These are phyloP conservation scores for Lerista edwardsae DNA, from an alignment of 2,797 vertebrate species.

Conservation along the genomic window DNA sequence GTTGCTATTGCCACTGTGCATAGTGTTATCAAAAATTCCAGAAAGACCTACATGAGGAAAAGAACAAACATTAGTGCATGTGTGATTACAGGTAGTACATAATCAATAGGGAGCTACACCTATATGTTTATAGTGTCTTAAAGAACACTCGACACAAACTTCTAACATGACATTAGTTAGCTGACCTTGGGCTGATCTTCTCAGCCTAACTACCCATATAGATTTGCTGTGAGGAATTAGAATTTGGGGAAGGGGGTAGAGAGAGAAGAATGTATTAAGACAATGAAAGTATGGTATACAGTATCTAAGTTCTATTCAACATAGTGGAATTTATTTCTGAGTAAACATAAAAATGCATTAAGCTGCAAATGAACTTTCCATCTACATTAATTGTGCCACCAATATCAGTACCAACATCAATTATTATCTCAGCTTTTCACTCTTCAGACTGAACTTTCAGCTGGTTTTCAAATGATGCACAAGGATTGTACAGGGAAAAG, in stretches of 20 bases:
- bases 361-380: too few species aligned
- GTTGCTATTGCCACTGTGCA: conserved; percentile 85
- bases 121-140: background rate
- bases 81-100: background rate
- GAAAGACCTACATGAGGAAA: conserved; percentile 76
- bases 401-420: background rate
- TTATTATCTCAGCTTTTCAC: background rate
- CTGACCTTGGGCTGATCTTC: background rate
- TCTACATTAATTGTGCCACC: background rate
- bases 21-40: conserved; percentile 87
- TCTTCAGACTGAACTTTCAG: background rate
- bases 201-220: background rate
- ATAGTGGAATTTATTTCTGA: too few species aligned
- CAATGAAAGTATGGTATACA: background rate
- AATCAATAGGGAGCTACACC: background rate
- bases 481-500: background rate
- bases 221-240: background rate
- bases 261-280: background rate
- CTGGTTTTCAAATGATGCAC: background rate
- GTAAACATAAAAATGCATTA: too few species aligned
- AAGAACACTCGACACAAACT: background rate
- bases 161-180: background rate
- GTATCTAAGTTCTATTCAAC: too few species aligned
- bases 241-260: background rate
- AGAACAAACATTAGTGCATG: background rate